Evolutionary conservation across 2,888 invertebrate genomes (phyloP).

Genomic region (Nemotelus pantherinus): DNA sequence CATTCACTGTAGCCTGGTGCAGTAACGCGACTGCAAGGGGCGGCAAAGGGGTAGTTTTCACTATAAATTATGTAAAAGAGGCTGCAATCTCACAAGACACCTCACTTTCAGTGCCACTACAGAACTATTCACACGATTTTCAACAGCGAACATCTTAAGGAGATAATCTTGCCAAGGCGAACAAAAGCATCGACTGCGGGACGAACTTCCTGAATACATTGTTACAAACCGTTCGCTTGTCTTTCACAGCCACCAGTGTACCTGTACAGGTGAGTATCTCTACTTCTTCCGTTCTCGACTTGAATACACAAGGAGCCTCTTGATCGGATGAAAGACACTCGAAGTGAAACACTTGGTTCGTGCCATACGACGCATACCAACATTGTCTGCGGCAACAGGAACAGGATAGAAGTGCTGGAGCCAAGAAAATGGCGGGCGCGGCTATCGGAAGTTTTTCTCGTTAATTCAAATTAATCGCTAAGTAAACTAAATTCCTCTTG

Average conservation of each 20-base stretch:
- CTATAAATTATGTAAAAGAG: conserved; percentile 46
- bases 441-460: conserved; percentile 35
- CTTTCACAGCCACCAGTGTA: not conserved
- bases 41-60: not conserved
- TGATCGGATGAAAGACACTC: conserved; percentile 39
- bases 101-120: conserved; percentile 38
- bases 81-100: conserved; percentile 39
- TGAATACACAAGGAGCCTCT: conserved; percentile 36
- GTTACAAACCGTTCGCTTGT: conserved; percentile 6
- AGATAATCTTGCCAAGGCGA: conserved; percentile 33
- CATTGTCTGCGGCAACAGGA: not conserved
- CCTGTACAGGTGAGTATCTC: conserved; percentile 35
- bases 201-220: conserved; percentile 15
- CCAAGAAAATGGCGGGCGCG: conserved; percentile 3
- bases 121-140: conserved; percentile 39
- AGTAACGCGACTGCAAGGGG: not conserved
- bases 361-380: conserved; percentile 11
- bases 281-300: conserved; percentile 24
- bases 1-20: too few species aligned
- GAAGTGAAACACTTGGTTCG: conserved; percentile 1
- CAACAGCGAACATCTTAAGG: conserved; percentile 24
- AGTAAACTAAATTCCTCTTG: conserved; percentile 42
- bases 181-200: conserved; percentile 4
- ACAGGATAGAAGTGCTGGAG: conserved; percentile 11
- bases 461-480: conserved; percentile 43